These are phyloP conservation scores for Bombus pyrosoma DNA, from an alignment of 1,140 invertebrate genomes.

Conservation along the genomic window DNA sequence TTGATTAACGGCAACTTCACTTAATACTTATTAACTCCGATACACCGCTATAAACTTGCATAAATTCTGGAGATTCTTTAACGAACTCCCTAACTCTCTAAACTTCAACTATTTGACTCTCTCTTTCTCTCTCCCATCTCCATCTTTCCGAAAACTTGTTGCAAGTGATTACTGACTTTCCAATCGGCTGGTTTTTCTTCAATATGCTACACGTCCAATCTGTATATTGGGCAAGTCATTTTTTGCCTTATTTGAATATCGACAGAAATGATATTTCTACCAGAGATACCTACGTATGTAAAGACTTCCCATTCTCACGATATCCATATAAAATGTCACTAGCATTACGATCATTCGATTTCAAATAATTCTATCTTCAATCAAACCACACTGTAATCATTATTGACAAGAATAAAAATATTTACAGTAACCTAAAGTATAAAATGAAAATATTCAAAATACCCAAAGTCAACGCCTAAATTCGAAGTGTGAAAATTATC, in stretches of 20 bases:
- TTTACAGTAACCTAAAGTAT: not conserved
- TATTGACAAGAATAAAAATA: not conserved
- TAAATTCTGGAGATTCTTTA: conserved; percentile 8
- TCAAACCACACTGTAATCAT: no score
- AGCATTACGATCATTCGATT: not conserved
- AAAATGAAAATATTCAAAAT: not conserved
- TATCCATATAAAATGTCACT: not conserved
- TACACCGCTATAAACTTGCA: not conserved
- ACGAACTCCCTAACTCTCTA: not conserved
- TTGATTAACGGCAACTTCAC: conserved; percentile 8
- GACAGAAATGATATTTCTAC: no score
- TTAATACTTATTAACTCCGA: conserved; percentile 22
- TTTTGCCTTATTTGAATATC: not conserved
- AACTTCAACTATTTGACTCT: conserved; percentile 7
- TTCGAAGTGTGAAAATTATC: no score
- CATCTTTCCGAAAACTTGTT: not conserved
- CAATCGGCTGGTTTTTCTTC: not conserved
- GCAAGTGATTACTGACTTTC: not conserved
- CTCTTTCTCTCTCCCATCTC: no score
- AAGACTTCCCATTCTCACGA: no score
- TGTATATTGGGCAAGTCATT: not conserved
- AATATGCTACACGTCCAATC: not conserved
- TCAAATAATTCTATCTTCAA: not conserved
- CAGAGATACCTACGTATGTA: no score
- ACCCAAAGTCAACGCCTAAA: not conserved